Base-by-base conservation (phyloP, 1,140 invertebrate species). In the Bombus superbus region DNA sequence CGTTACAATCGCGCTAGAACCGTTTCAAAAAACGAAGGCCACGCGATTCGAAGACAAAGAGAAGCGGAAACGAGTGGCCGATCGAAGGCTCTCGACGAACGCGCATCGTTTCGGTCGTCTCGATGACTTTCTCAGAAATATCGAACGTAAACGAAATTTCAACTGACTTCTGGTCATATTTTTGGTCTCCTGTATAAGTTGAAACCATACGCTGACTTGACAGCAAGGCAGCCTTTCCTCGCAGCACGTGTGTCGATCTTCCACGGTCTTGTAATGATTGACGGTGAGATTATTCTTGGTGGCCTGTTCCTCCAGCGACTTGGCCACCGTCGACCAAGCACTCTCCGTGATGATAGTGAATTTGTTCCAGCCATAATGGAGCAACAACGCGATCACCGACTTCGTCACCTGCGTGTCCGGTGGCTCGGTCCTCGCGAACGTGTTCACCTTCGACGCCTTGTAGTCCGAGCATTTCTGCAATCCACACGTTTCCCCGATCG, bases 391-490 rank as follows among this genome's bases (percentile, higher is more conserved):
- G 92, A 99, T 97, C 76, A 99, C 97, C 38, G 98, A 99, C 95
- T 99, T 99, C 53, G 98, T 98, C 40, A 99, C 98, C 96, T 99
- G 98, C 62, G 97, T 98, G 91, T 99, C 98, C 32, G 98, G 98
- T 35, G 99, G 98, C 94, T 99, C 98, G 22, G 99, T 98, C 93
- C 99, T 96, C 15, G 98, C 98, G 95, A 99, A 99, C 57, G 98
- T 99, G 86, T 97, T 97, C 92, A 98, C 97, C 81, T 96, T 96
- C 28, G 98, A 98, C 18, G 98, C 98, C 94, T 97, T 97, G 92
- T 98, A 97, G 95, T 99, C 98, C 10, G 98, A 97, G 96, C 98
- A 99, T 98, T 98, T 98, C 98, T 99, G 96, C 86, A 93, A 92
- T 92, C 3, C n/a, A 84, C n/a, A 87, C 13, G 53, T 35, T 76